Percentiles rank a stretch among this genome's conserved stretches.
phyloP scores from a whole-genome alignment of 2,797 vertebrate genomes.

The Microhierax caerulescens region DNA sequence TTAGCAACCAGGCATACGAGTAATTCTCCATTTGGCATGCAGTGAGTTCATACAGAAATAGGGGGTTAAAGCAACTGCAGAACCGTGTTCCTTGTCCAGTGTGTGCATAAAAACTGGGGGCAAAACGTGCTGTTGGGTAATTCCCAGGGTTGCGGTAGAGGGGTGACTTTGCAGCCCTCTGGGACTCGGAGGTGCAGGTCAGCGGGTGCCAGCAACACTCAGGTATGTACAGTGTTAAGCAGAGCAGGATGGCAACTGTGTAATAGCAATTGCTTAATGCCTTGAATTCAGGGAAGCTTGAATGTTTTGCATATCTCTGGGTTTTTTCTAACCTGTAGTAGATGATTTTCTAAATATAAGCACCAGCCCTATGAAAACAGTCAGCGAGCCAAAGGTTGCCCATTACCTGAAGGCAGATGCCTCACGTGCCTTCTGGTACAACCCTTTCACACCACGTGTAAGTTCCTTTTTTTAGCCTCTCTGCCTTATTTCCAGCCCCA shows the following conservation, averaged over 20 bases:
- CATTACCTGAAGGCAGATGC: not conserved
- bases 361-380: not conserved
- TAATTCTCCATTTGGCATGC: not conserved
- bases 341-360: not conserved
- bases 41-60: not conserved
- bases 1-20: too few relatives aligned
- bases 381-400: not conserved
- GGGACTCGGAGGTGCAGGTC: not conserved
- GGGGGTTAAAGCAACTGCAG: not conserved
- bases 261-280: fast-evolving
- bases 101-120: not conserved
- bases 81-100: not conserved
- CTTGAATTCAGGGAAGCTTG: fast-evolving
- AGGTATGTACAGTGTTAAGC: fast-evolving
- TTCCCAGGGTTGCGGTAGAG: fast-evolving
- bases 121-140: not conserved
- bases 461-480: not conserved
- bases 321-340: not conserved
- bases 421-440: not conserved
- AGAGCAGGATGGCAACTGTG: not conserved
- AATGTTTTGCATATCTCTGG: fast-evolving
- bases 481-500: not conserved
- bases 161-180: not conserved
- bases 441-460: not conserved
- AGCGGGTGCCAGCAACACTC: not conserved